Percentiles rank a stretch among this genome's conserved stretches.
Conservation (phyloP, 2,113 vertebrate species). For the Ciconia stormi region DNA sequence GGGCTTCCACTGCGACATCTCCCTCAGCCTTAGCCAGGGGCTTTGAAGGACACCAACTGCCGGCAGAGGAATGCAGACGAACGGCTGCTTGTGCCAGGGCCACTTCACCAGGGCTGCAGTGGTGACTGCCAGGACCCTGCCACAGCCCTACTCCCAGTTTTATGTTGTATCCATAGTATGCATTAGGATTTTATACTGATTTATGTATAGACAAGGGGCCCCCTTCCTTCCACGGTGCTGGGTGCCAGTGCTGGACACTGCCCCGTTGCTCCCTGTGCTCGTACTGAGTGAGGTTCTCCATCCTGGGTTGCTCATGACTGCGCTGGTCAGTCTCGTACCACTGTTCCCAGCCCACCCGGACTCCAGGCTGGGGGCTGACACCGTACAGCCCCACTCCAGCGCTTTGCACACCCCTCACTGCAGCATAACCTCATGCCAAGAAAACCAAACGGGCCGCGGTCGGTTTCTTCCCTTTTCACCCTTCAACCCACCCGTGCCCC, state of each 20-base stretch:
- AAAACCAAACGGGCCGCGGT: accelerated
- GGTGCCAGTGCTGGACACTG: constrained; percentile 50
- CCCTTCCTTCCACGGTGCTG: background rate
- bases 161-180: background rate
- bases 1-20: accelerated
- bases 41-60: background rate
- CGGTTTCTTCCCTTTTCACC: background rate
- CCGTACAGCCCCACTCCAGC: background rate
- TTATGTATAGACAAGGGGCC: background rate
- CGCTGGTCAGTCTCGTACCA: background rate
- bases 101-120: background rate
- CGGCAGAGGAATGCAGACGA: background rate
- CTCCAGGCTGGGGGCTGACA: background rate
- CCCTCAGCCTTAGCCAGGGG: background rate
- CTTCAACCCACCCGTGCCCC: background rate
- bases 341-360: background rate
- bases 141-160: background rate
- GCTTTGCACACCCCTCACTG: background rate
- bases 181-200: background rate
- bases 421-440: background rate
- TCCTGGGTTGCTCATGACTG: background rate
- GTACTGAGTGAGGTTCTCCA: background rate
- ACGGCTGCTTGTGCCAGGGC: background rate
- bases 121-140: background rate
- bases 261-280: background rate